These are phyloP conservation scores for Onychomys arenicola DNA, from an alignment of 2,797 vertebrate species.

Conservation along the genomic window DNA sequence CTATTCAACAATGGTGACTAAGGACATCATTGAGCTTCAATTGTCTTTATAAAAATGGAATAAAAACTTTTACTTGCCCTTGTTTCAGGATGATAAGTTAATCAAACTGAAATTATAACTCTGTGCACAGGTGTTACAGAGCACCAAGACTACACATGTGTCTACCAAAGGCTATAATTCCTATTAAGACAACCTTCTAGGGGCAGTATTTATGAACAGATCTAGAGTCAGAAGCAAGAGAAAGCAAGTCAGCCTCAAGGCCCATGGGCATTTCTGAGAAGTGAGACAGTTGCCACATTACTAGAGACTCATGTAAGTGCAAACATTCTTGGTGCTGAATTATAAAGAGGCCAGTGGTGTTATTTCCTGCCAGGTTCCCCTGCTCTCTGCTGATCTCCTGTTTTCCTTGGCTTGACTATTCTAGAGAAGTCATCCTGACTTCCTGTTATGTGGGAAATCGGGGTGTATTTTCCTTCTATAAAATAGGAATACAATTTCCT, in stretches of 20 bases:
- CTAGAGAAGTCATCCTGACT: slow-evolving; percentile 29
- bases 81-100: not conserved
- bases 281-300: not conserved
- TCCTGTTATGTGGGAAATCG: slow-evolving; percentile 69
- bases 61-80: not conserved
- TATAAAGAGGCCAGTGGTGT: not conserved
- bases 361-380: slow-evolving; percentile 74
- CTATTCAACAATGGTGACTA: not conserved
- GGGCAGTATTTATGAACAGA: not conserved
- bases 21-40: not conserved
- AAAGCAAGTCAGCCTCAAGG: not conserved
- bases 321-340: not conserved
- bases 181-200: not conserved
- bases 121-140: not conserved
- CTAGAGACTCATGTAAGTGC: not conserved
- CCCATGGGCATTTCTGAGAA: not conserved
- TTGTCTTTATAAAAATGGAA: not conserved
- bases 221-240: slow-evolving; percentile 26
- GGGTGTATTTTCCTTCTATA: slow-evolving; percentile 57
- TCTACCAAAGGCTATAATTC: not conserved
- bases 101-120: not conserved
- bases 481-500: slow-evolving; percentile 42
- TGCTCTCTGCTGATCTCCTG: slow-evolving; percentile 23
- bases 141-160: not conserved
- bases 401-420: slow-evolving; percentile 58